Evolutionary conservation across 1,140 invertebrate species (phyloP), one percentile per base, ranked within the genome.

Genomic region (Thereuonema tuberculata): DNA sequence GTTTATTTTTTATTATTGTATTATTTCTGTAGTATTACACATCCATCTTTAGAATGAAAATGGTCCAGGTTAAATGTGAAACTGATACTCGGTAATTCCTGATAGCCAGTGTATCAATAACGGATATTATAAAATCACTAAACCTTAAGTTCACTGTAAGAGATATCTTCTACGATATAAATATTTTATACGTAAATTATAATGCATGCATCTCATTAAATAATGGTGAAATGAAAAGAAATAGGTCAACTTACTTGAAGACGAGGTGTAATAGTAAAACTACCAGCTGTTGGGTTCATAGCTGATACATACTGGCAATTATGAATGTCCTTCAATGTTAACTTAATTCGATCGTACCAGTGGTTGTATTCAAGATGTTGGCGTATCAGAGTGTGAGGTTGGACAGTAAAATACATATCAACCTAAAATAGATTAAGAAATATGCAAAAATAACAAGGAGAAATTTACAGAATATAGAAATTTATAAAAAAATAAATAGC

Each of bases 281-380:
- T 94, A 29, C 93, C 93, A 56, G 93, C 91, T 0, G 93, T 96
- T 0, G 93, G 94, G 75, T 97, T 97, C 93, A 98, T 97, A 70
- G 90, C 95, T 26, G 89, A 87, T 0, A 97, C 85, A 70, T 97
- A 98, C 71, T 97, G 93, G 59, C 90, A 94, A 69, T 96, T 96
- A 67, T 94, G 89, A 61, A 98, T 94, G 58, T 97, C 93, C 75
- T 97, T 97, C 0, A 95, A 72, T 0, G 85, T 81, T n/a, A 97
- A 74, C 70, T 92, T 93, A 0, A 83, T 84, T 29, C 94, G 76
- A 69, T 97, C 93, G 65, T 78, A 79, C 93, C 94, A 97, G 72
- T 97, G 93, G 54, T 83, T 84, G 69, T 97, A 97, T 73, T 96
- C 93, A 65, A 98, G 75, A 75, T 96, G 92, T 69, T 98, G 93